Base-by-base conservation (phyloP, 2,888 invertebrate species). In the Drosophila austrosaltans region DNA sequence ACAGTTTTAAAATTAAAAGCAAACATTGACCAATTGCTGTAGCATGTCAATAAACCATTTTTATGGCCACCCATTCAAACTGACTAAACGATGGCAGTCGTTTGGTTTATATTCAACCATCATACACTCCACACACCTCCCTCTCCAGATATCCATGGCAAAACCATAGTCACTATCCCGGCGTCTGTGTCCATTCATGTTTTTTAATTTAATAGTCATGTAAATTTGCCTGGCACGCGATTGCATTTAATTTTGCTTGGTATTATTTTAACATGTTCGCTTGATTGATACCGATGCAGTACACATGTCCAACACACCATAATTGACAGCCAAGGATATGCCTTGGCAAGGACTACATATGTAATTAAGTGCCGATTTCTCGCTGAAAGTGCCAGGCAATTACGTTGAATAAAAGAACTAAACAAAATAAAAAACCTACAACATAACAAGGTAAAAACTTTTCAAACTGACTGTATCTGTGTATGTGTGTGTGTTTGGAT, bases 201-300 rank as follows among this genome's bases (percentile, higher is more conserved):
- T 87, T 87, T 83, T 89, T 85, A 87, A 84, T 83, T 88, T 83
- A 88, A 88, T 83, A 86, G 86, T 83, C 86, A 78, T 86, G 83
- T 86, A 84, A 84, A 82, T 71, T 83, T 70, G 69, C 44, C 5
- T 25, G 71, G 73, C 87, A 85, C 82, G 89, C 84, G 78, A 87
- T 63, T 76, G 65, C 87, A 89, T 87, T 87, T 87, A 77, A 86
- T 86, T 85, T 60, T 72, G 44, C 60, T 83, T 89, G 66, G 58
- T 87, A 82, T 87, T 81, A 79, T 76, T 89, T 78, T 75, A 79
- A 87, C 81, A 81, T 87, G 76, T 77, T 69, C 73, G 72, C 71
- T 72, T 86, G 83, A 86, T 84, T 88, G 89, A 88, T 88, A 75
- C 80, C 64, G 67, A 63, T 66, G 67, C 74, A 67, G 75, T 67